Base-by-base conservation (phyloP, 2,113 vertebrate species). In the Gallinago jamesoni region DNA sequence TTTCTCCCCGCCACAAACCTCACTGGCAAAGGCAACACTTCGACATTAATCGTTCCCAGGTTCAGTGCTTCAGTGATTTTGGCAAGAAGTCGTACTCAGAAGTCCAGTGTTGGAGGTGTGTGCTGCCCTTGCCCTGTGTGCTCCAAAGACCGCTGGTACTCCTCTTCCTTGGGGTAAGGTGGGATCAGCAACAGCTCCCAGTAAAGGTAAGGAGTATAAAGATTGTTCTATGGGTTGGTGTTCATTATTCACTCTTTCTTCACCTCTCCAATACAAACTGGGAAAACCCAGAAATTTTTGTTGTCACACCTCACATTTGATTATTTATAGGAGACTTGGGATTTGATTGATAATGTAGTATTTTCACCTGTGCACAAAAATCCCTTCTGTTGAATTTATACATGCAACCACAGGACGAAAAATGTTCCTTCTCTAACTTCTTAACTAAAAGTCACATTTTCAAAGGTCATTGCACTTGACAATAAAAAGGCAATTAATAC, bases 381-480 rank as follows among this genome's bases (percentile, higher is more conserved):
- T 41, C 30, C 31, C 52, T 25, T 74, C 79, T 83, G 85, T 22
- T 76, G 59, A 80, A 91, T 77, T 83, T 60, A 62, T 9, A 96
- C 8, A 57, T 30, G 33, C 70, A 97, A 62, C 56, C 75, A 67
- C 45, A 73, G 74, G 48, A 91, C 2, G 1, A 92, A 79, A 94
- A 87, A 83, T 60, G 45, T 80, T 95, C 70, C 77, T 90, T 67
- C 87, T 78, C 83, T 74, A 92, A 68, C 80, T 81, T 91, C 41
- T 82, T 41, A 90, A 69, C 66, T 93, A 89, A 92, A 94, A 96
- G 84, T 96, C 86, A 97, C 92, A 94, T 94, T 97, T 93, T 94
- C 62, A 87, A 94, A 94, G 81, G 90, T 91, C 96, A 97, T 97
- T 98, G 95, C 94, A 97, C 97, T 97, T 96, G 70, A 70, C 56